Conservation (phyloP, 2,888 invertebrate species). For the Cryptosula pallasiana region DNA sequence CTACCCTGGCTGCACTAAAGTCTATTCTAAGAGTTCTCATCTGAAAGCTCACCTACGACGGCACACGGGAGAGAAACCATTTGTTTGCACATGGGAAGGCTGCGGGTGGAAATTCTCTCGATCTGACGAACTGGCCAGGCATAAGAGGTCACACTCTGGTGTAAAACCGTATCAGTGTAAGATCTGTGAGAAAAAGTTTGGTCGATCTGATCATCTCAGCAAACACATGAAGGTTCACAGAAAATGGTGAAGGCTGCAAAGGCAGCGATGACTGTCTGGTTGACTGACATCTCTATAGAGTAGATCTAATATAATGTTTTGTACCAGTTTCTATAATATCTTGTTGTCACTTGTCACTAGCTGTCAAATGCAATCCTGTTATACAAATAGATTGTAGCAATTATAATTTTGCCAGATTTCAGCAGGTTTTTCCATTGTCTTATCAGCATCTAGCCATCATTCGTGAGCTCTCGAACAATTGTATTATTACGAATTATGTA, state of each 20-base stretch:
- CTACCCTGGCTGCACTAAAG: slow-evolving; percentile 70
- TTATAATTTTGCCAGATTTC: no score
- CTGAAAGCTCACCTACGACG: slow-evolving; percentile 89
- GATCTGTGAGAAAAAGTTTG: slow-evolving; percentile 82
- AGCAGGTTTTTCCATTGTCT: no score
- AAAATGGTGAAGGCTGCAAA: slow-evolving; percentile 33
- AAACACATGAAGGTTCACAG: slow-evolving; percentile 71
- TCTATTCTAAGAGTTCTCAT: slow-evolving; percentile 95
- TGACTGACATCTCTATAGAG: not conserved
- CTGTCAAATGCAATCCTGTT: no score
- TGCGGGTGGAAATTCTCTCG: slow-evolving; percentile 90
- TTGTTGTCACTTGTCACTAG: no score
- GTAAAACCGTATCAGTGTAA: slow-evolving; percentile 86
- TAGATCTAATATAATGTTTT: no score
- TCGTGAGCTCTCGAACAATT: no score
- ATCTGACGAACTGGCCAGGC: slow-evolving; percentile 87
- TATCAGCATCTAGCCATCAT: no score
- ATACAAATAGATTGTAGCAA: no score
- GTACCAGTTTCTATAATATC: no score
- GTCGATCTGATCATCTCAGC: slow-evolving; percentile 85
- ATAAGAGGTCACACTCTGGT: slow-evolving; percentile 89
- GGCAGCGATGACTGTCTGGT: no score
- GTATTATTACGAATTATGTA: no score
- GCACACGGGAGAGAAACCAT: slow-evolving; percentile 72
- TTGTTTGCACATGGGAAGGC: slow-evolving; percentile 61